Evolutionary conservation across 2,113 vertebrate species (phyloP).

Genomic region (Limanda limanda): DNA sequence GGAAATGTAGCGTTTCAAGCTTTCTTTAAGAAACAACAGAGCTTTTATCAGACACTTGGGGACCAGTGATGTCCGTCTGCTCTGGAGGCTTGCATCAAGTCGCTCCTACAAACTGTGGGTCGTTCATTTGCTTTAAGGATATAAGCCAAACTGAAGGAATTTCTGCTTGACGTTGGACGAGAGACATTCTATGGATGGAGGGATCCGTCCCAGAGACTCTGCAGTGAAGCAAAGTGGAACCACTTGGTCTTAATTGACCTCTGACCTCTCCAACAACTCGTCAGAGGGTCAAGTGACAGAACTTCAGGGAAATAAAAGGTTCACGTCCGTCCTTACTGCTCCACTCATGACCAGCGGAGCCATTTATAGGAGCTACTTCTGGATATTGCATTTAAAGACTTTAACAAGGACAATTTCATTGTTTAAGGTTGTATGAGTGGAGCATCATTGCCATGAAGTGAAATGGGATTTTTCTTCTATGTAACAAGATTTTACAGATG

Average conservation of each 20-base stretch:
- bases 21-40: background rate
- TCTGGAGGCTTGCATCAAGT: slow-evolving; percentile 44
- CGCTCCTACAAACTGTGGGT: background rate
- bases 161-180: background rate
- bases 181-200: no score
- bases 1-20: background rate
- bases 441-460: slow-evolving; percentile 26
- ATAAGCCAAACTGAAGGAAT: slow-evolving; percentile 17
- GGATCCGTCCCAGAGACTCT: no score
- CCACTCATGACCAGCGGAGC: slow-evolving; percentile 13
- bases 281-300: background rate
- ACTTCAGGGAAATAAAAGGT: slow-evolving; percentile 8
- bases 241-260: background rate
- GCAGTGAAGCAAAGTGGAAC: slow-evolving; percentile 4
- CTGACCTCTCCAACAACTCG: slow-evolving; percentile 9
- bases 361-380: slow-evolving; percentile 16
- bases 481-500: slow-evolving; percentile 39
- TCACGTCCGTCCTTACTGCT: background rate
- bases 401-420: background rate
- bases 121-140: background rate
- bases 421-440: background rate
- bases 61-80: background rate
- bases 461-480: slow-evolving; percentile 28
- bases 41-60: slow-evolving; percentile 11
- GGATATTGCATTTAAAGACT: background rate